Percentiles rank a stretch among this genome's conserved stretches.
phyloP scores from a whole-genome alignment of 2,888 invertebrate species.

The Magallana nippona region DNA sequence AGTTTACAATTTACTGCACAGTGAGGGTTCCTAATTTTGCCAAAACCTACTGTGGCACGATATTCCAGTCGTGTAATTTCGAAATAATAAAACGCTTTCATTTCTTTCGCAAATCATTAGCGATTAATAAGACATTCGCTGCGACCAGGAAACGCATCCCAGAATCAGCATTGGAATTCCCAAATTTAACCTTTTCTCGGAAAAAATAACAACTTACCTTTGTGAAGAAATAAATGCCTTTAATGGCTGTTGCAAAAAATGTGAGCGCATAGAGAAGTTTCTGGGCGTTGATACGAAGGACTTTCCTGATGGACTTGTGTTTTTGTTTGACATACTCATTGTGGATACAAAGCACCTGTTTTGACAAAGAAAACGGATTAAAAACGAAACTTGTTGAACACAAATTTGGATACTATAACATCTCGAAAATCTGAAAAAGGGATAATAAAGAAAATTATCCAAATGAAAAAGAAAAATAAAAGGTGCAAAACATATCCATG shows the following conservation, averaged over 20 bases:
- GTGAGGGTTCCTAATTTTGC: too few species aligned
- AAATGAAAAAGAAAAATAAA: not conserved
- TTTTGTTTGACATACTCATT: slow-evolving; percentile 56
- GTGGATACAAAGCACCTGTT: slow-evolving; percentile 58
- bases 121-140: too few species aligned
- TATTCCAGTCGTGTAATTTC: too few species aligned
- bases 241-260: slow-evolving; percentile 57
- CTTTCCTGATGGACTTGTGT: slow-evolving; percentile 47
- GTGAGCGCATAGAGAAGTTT: slow-evolving; percentile 59
- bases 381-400: not conserved
- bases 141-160: too few species aligned
- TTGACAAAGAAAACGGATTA: not conserved
- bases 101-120: too few species aligned
- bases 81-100: too few species aligned
- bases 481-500: too few species aligned
- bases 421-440: not conserved
- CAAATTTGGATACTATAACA: not conserved
- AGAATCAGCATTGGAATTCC: too few species aligned
- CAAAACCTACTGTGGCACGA: too few species aligned
- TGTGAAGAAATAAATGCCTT: slow-evolving; percentile 61
- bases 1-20: too few species aligned
- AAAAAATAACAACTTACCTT: slow-evolving; percentile 51
- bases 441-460: not conserved
- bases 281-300: slow-evolving; percentile 57
- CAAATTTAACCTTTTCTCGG: not conserved